Evolutionary conservation across 2,888 invertebrate species (phyloP).

Genomic region (Oxytorus armatus): DNA sequence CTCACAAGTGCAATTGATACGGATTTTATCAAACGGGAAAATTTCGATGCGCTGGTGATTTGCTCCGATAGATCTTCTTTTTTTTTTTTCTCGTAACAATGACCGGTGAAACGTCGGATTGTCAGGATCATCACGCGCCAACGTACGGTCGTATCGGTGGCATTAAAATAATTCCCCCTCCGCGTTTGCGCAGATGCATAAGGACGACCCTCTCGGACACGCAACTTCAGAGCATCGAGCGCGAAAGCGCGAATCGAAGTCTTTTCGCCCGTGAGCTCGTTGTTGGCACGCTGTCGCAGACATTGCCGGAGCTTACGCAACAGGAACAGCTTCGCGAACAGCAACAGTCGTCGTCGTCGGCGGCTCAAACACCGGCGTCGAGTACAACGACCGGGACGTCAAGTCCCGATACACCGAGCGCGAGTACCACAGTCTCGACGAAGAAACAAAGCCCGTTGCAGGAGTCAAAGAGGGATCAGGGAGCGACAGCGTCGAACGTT

Average conservation of each 20-base stretch:
- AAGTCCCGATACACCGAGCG: conserved; percentile 79
- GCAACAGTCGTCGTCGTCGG: conserved; percentile 70
- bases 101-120: conserved; percentile 38
- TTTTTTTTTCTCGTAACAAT: conserved; percentile 23
- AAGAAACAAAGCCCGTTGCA: conserved; percentile 77
- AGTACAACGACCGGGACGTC: conserved; percentile 76
- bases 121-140: not conserved
- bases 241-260: conserved; percentile 82
- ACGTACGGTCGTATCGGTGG: not conserved
- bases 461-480: conserved; percentile 78
- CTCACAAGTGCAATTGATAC: not conserved
- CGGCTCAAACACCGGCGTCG: conserved; percentile 76
- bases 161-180: conserved; percentile 59
- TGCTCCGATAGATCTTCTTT: no score
- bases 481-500: conserved; percentile 44
- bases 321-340: conserved; percentile 78
- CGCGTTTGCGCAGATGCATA: conserved; percentile 78
- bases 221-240: conserved; percentile 81
- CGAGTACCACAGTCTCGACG: conserved; percentile 71
- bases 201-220: conserved; percentile 81
- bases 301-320: conserved; percentile 79
- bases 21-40: no score
- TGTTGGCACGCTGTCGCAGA: conserved; percentile 81
- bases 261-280: conserved; percentile 82
- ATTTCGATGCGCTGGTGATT: no score